These are phyloP conservation scores for Papilio dardanus DNA, from an alignment of 1,140 invertebrate genomes.

Conservation along the genomic window DNA sequence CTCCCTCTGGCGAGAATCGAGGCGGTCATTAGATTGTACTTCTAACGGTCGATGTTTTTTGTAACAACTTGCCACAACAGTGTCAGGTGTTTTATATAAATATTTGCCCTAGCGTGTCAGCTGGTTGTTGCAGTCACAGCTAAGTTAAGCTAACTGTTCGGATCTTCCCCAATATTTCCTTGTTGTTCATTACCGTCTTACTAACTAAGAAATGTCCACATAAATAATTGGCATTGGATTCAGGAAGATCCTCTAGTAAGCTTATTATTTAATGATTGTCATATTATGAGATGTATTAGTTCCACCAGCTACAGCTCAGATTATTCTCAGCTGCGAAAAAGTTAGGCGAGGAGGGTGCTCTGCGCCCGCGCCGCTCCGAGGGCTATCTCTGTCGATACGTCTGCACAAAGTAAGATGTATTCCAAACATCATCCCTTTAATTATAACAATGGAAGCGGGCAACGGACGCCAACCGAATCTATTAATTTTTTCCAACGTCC, in stretches of 20 bases:
- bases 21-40: slow-evolving; percentile 71
- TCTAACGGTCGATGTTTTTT: slow-evolving; percentile 72
- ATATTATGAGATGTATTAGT: no score
- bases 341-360: no score
- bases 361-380: not conserved
- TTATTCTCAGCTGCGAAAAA: not conserved
- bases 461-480: slow-evolving; percentile 12
- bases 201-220: no score
- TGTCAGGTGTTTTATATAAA: slow-evolving; percentile 52
- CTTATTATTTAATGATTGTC: no score
- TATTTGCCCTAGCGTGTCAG: not conserved
- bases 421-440: slow-evolving; percentile 15
- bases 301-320: not conserved
- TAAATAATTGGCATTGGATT: no score
- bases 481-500: slow-evolving; percentile 32
- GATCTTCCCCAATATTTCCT: not conserved
- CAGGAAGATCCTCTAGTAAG: no score
- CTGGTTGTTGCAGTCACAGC: not conserved
- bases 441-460: slow-evolving; percentile 20
- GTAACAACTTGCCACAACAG: not conserved
- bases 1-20: slow-evolving; percentile 59
- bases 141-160: not conserved
- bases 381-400: not conserved
- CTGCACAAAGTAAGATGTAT: not conserved
- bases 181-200: no score